These are phyloP conservation scores for Rhyzopertha dominica DNA, from an alignment of 1,140 invertebrate genomes.

Conservation along the genomic window DNA sequence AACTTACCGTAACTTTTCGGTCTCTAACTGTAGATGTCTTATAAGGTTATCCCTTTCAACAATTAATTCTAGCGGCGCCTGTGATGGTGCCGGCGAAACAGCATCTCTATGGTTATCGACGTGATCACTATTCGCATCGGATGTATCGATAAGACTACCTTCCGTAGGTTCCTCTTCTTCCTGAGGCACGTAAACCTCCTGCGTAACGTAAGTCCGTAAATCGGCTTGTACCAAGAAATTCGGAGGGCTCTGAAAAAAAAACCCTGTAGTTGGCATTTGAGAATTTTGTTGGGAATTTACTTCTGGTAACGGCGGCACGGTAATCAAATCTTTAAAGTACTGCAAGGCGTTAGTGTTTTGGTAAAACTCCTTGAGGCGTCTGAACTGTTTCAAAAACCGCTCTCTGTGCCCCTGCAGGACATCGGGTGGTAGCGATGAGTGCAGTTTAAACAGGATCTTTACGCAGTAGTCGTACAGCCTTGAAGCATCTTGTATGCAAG, in stretches of 20 bases:
- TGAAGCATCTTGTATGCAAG: constrained; percentile 96
- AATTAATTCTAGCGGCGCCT: constrained; percentile 41
- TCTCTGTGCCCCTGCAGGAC: constrained; percentile 86
- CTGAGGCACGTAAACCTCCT: constrained; percentile 84
- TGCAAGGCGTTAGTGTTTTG: constrained; percentile 88
- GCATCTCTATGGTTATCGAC: constrained; percentile 53
- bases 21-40: constrained; percentile 73
- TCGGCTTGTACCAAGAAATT: constrained; percentile 94
- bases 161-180: constrained; percentile 55
- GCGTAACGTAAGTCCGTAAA: constrained; percentile 87
- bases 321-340: constrained; percentile 95
- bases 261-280: constrained; percentile 5
- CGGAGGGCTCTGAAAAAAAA: constrained; percentile 69
- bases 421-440: constrained; percentile 85
- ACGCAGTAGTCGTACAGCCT: constrained; percentile 95
- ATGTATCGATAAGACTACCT: constrained; percentile 64
- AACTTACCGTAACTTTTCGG: constrained; percentile 55
- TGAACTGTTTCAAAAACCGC: constrained; percentile 86
- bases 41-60: constrained; percentile 74
- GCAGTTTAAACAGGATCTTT: constrained; percentile 92
- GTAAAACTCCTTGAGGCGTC: constrained; percentile 88
- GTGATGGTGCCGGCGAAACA: constrained; percentile 49
- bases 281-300: constrained; percentile 47
- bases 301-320: constrained; percentile 87
- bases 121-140: constrained; percentile 55